These are phyloP conservation scores for Lutraria rhynchaena DNA, from an alignment of 1,140 invertebrate genomes.

Conservation along the genomic window DNA sequence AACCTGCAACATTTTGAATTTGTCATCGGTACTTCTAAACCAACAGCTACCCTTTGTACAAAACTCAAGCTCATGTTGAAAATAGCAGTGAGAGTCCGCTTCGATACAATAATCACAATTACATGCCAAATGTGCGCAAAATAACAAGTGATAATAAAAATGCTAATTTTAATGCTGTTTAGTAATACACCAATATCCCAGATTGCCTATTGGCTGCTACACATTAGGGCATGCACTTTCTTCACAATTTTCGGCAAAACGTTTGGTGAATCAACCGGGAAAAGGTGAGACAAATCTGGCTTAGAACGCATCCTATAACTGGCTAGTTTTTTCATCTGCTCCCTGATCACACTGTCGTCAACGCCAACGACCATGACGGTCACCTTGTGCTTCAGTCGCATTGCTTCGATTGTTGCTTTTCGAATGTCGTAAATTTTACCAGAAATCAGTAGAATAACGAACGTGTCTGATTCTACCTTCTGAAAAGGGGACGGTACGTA, in stretches of 20 bases:
- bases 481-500: not conserved
- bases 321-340: constrained; percentile 11
- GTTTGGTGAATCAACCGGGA: not conserved
- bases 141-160: no score
- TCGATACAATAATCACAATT: no score
- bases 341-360: not conserved
- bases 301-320: constrained; percentile 17
- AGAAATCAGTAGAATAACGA: constrained; percentile 7
- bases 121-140: no score
- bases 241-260: constrained; percentile 24
- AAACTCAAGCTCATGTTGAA: no score
- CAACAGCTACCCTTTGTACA: no score
- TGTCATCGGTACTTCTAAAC: no score
- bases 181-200: no score
- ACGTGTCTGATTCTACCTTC: not conserved
- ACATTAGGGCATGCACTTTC: constrained; percentile 6
- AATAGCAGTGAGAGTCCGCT: no score
- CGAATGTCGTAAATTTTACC: constrained; percentile 21
- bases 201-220: no score
- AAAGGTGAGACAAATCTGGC: constrained; percentile 33
- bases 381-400: not conserved
- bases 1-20: no score
- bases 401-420: not conserved
- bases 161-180: no score
- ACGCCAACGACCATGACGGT: constrained; percentile 19